Evolutionary conservation across 2,888 invertebrate genomes (phyloP), one percentile per base, ranked within the genome.

Genomic region (Scrobipalpa costella): DNA sequence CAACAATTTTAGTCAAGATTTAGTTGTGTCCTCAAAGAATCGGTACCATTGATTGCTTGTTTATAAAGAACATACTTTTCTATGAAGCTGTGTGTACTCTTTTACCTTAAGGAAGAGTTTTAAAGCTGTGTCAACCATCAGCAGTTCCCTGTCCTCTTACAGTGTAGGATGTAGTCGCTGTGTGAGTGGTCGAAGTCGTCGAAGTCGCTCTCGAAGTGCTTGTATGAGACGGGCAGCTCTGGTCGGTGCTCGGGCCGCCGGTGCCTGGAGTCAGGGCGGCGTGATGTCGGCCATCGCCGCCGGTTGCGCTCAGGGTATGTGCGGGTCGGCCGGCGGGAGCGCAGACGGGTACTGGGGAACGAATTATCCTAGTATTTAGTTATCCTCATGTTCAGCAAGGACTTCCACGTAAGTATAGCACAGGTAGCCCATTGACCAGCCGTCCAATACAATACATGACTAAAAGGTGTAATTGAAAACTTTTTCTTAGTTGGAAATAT

Each of bases 301-400:
- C 83, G 78, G 68, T 78, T 85, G 47, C 85, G 80, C 47, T 90
- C 90, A 60, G 84, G 82, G 70, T 88, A 81, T 55, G 79, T 73
- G 50, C 86, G 80, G 2, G 84, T 78, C 9, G 88, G 89, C 68
- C 86, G 76, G 61, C 85, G 79, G 27, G 78, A 72, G 44, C 83
- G 79, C 58, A 73, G 78, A 57, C 82, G 83, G 64, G 84, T 71
- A 68, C 87, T 89, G 80, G 44, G 77, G 80, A 50, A 15, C 11
- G 13, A 5, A n/a, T 13, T 40, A n/a, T 40, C 38, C n/a, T 40
- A 40, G 13, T n/a, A 13, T n/a, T n/a, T n/a, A n/a, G n/a, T n/a
- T n/a, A n/a, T n/a, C n/a, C n/a, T n/a, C n/a, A n/a, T n/a, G n/a
- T n/a, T n/a, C n/a, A n/a, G n/a, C n/a, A n/a, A n/a, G n/a, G n/a